Percentiles rank a stretch among this genome's conserved stretches.
These are phyloP conservation scores for Ectropis crepuscularia DNA, from an alignment of 2,888 invertebrate genomes.

Conservation along the genomic window DNA sequence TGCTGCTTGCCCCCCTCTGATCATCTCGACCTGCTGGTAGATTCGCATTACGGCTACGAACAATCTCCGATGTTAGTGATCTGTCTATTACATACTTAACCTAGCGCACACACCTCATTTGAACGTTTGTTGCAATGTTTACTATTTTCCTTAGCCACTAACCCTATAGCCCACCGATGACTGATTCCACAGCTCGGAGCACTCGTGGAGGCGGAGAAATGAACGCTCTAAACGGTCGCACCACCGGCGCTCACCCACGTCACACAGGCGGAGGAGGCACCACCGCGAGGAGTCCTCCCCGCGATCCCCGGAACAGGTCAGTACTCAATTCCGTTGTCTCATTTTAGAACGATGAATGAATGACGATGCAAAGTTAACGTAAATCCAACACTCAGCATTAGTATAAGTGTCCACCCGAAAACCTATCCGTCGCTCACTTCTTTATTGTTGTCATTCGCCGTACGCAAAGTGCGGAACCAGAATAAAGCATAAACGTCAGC, in stretches of 20 bases:
- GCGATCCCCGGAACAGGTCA: conserved; percentile 81
- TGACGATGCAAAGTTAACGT: conserved; percentile 44
- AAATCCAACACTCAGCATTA: conserved; percentile 62
- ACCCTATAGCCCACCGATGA: conserved; percentile 84
- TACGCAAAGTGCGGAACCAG: conserved; percentile 76
- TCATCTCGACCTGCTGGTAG: conserved; percentile 66
- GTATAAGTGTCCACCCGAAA: conserved; percentile 77
- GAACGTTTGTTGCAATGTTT: conserved; percentile 56
- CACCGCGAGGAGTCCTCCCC: conserved; percentile 80
- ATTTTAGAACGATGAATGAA: conserved; percentile 41
- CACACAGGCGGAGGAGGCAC: conserved; percentile 89
- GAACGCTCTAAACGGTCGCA: conserved; percentile 94
- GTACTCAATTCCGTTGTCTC: conserved; percentile 50
- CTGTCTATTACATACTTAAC: conserved; percentile 39
- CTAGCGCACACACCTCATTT: conserved; percentile 69
- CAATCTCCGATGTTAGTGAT: conserved; percentile 75
- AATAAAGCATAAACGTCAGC: conserved; percentile 78
- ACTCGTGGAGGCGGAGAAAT: conserved; percentile 92
- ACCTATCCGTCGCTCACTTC: conserved; percentile 57
- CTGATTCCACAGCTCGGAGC: conserved; percentile 89
- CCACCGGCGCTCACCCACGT: conserved; percentile 92
- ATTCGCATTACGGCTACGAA: conserved; percentile 65
- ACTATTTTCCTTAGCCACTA: conserved; percentile 67
- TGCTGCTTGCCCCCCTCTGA: conserved; percentile 76
- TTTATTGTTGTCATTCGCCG: conserved; percentile 54